A percentile compares a stretch with the other conserved stretches of the same genome.
Evolutionary conservation across 2,113 vertebrate species (phyloP).

Genomic region (Corythaeola cristata): DNA sequence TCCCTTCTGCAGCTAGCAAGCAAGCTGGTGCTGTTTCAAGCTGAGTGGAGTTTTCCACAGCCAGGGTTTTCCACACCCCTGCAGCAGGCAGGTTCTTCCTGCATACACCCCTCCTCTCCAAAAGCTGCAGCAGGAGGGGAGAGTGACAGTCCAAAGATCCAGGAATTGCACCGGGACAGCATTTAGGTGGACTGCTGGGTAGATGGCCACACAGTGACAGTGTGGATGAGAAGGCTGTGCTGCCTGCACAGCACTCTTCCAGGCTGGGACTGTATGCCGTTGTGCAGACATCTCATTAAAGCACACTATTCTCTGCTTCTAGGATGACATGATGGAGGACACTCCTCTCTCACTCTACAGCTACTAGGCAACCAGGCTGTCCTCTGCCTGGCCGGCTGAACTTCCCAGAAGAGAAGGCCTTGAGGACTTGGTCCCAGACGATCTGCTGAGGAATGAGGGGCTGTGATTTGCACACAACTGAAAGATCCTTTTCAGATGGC

Average conservation of each 20-base stretch:
- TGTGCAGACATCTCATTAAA: not conserved
- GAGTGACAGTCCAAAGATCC: not conserved
- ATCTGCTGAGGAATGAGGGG: constrained; percentile 47
- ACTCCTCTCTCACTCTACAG: constrained; percentile 91
- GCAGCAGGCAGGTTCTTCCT: not conserved
- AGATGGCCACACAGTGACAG: not conserved
- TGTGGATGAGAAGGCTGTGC: not conserved
- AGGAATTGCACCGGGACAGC: not conserved
- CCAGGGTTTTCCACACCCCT: not conserved
- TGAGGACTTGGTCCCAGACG: constrained; percentile 29
- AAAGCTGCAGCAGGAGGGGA: not conserved
- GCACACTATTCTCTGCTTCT: constrained; percentile 34
- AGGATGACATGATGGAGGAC: constrained; percentile 96
- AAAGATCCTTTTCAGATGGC: constrained; percentile 46
- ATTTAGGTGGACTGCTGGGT: not conserved
- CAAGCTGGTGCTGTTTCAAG: not conserved
- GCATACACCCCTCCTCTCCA: not conserved
- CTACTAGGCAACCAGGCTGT: constrained; percentile 78
- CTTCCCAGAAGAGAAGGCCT: constrained; percentile 36
- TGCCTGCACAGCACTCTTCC: not conserved
- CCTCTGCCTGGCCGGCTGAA: not conserved
- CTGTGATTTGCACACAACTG: constrained; percentile 65
- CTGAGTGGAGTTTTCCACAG: not conserved
- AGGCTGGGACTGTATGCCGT: not conserved
- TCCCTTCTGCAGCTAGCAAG: not conserved